Base-by-base conservation (phyloP, 2,797 vertebrate genomes). In the Anas capensis region DNA sequence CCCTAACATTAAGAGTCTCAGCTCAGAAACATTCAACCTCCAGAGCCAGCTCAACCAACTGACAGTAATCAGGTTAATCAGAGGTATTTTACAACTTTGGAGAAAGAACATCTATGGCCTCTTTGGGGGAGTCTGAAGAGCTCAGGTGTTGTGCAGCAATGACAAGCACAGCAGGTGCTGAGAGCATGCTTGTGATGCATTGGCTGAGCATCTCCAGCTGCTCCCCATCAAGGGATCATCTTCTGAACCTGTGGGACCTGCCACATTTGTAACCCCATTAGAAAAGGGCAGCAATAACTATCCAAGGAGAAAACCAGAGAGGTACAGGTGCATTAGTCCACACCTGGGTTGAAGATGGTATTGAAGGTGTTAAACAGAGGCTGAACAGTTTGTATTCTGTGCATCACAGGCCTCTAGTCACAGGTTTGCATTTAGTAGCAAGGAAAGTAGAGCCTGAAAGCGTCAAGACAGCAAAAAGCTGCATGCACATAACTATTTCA, bases 121-220 rank as follows among this genome's bases (percentile, higher is more conserved):
- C 56, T 56, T 86, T 5, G 13, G 68, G 20, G 20, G 7, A 31
- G 27, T 38, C 40, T 48, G 21, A 34, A 16, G 33, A 70, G 42
- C 80, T 75, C 33, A 54, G 46, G 40, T 70, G 86, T 80, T 64
- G 46, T 4, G 53, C 1, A 26, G 36, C 81, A 17, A 5, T 1
- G 38, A 82, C 31, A 79, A 0, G 3, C 51, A 29, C 33, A 44
- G 3, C 61, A 18, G 29, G 1, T 1, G 23, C 7, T 11, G 48
- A 44, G 12, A 68, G 34, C 11, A 2, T 1, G 19, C 20, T 15
- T 7, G 17, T 70, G n/a, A 2, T 11, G 31, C 42, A 15, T 0
- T 3, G 14, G 49, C 19, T 29, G 10, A 68, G 18, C 2, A 14
- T 17, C 69, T 77, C 64, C 88, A 89, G 90, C 69, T 69, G 71